These are phyloP conservation scores for Cepphus grylle DNA, from an alignment of 2,113 vertebrate genomes.

Conservation along the genomic window DNA sequence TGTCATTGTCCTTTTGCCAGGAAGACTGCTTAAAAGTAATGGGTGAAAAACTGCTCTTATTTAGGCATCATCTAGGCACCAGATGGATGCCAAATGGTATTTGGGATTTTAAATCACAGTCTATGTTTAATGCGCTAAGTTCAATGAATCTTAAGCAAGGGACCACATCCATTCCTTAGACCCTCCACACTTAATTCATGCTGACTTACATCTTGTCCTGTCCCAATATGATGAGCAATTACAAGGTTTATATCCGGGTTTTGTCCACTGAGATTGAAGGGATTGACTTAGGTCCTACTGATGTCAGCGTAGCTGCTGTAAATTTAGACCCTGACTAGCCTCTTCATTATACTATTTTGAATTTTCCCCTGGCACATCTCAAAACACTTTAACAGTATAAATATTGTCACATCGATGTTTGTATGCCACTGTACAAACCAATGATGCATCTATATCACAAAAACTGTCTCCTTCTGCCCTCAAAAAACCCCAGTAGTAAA, in stretches of 20 bases:
- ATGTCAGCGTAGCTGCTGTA: neutral
- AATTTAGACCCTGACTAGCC: neutral
- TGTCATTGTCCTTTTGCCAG: conserved; percentile 42
- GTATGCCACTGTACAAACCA: neutral
- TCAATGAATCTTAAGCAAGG: neutral
- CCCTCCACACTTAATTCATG: neutral
- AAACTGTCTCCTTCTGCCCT: neutral
- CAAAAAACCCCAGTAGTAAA: fast-evolving
- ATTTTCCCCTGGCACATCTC: neutral
- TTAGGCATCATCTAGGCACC: neutral
- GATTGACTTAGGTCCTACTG: neutral
- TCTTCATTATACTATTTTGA: neutral
- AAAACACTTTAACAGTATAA: neutral
- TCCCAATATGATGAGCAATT: neutral
- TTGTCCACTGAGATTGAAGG: neutral
- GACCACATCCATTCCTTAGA: neutral
- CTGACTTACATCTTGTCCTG: neutral
- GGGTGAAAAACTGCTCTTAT: neutral
- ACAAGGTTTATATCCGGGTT: neutral
- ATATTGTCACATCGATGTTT: neutral
- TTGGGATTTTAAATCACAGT: neutral
- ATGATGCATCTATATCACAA: neutral
- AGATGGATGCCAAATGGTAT: conserved; percentile 18
- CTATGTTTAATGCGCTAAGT: neutral
- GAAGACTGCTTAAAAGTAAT: neutral